These are phyloP conservation scores for Imbricaverruca yamaguchii DNA, from an alignment of 2,888 invertebrate species.

Conservation along the genomic window DNA sequence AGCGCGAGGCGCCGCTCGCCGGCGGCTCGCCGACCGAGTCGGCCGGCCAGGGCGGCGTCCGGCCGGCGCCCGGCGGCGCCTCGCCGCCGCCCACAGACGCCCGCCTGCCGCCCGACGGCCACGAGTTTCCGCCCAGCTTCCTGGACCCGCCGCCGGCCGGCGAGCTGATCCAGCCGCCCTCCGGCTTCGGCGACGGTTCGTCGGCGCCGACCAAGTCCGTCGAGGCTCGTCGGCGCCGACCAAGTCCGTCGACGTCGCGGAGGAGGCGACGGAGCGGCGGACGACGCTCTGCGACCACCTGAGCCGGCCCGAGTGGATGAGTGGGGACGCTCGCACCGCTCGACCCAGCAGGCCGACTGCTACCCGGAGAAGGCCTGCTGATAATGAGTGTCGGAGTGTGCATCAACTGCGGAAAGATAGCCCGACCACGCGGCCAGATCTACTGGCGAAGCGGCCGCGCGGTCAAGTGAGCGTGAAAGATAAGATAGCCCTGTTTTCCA, in stretches of 20 bases:
- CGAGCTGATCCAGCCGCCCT: conserved; percentile 39
- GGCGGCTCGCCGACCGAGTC: too few species aligned
- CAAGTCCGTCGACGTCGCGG: conserved; percentile 26
- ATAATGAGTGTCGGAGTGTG: conserved; percentile 29
- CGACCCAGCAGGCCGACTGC: conserved; percentile 26
- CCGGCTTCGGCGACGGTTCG: conserved; percentile 30
- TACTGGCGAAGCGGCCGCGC: not conserved
- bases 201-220: conserved; percentile 22
- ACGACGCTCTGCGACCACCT: not conserved
- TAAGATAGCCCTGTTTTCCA: conserved; percentile 80
- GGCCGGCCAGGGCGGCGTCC: conserved; percentile 35
- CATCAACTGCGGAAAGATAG: conserved; percentile 69
- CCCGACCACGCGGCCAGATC: not conserved
- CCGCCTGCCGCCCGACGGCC: conserved; percentile 71
- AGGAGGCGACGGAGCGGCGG: conserved; percentile 22
- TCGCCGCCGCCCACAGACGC: conserved; percentile 46
- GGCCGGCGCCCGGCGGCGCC: conserved; percentile 29
- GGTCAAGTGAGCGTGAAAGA: conserved; percentile 58
- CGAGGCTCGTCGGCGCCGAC: conserved; percentile 26
- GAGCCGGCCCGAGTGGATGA: not conserved
- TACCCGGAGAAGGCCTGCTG: not conserved
- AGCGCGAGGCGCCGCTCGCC: conserved; percentile 37
- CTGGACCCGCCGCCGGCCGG: conserved; percentile 46
- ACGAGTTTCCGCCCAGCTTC: conserved; percentile 66
- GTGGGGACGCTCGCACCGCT: conserved; percentile 25